These are phyloP conservation scores for Panopea generosa DNA, from an alignment of 2,888 invertebrate species.

Conservation along the genomic window DNA sequence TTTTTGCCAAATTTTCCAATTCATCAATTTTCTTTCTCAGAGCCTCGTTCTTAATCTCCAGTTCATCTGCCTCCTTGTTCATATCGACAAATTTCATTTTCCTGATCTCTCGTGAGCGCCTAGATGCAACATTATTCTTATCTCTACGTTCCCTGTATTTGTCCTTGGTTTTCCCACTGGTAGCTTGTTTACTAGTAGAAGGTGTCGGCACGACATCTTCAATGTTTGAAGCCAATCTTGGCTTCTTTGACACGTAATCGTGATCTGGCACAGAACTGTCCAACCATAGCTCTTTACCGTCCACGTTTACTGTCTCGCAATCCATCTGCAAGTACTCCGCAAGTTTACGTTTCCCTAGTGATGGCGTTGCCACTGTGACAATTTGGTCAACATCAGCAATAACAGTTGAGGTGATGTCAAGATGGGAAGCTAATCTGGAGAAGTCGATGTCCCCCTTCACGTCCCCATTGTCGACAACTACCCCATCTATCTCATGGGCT, in stretches of 20 bases:
- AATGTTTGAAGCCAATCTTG: slow-evolving; percentile 12
- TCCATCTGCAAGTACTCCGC: slow-evolving; percentile 40
- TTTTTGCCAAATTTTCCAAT: slow-evolving; percentile 78
- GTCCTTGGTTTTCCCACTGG: slow-evolving; percentile 26
- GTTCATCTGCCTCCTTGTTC: slow-evolving; percentile 75
- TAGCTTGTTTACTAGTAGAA: slow-evolving; percentile 10
- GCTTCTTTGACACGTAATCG: slow-evolving; percentile 69
- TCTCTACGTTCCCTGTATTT: slow-evolving; percentile 74
- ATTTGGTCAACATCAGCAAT: background rate
- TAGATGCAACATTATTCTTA: slow-evolving; percentile 83
- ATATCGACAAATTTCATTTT: slow-evolving; percentile 79
- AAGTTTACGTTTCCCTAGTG: slow-evolving; percentile 43
- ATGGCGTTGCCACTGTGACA: background rate
- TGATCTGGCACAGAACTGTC: slow-evolving; percentile 62
- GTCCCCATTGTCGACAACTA: slow-evolving; percentile 27
- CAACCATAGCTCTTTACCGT: slow-evolving; percentile 5
- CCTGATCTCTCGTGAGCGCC: slow-evolving; percentile 78
- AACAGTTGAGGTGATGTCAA: slow-evolving; percentile 7
- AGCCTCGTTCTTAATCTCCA: slow-evolving; percentile 74
- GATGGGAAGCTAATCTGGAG: slow-evolving; percentile 51
- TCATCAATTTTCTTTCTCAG: slow-evolving; percentile 75
- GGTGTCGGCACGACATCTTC: slow-evolving; percentile 17
- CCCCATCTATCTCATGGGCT: slow-evolving; percentile 11
- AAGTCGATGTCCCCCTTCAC: slow-evolving; percentile 46
- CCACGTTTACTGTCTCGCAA: slow-evolving; percentile 24